Base-by-base conservation (phyloP, 2,888 invertebrate species). In the Tetragnatha montana region DNA sequence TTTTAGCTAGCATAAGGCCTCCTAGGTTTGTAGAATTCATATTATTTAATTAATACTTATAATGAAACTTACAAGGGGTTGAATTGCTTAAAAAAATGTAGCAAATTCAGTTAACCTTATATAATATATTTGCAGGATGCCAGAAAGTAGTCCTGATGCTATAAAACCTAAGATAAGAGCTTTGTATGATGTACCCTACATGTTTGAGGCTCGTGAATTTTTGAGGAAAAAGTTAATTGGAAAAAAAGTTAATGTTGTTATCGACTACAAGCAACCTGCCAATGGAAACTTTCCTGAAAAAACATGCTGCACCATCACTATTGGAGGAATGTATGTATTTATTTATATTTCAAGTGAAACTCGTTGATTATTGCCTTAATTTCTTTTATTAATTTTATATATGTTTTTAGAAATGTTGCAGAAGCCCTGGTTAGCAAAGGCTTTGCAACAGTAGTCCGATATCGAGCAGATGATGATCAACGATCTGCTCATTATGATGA, bases 171-270 rank as follows among this genome's bases (percentile, higher is more conserved):
- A 91, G 79, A 97, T 95, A 93, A 96, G 98, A 92, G 98, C 99
- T 0, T 95, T 99, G 0, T 99, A 99, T 93, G 99, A 99, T 93
- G 97, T 99, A 93, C 99, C 99, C 1, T 98, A 97, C 96, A 97
- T 99, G 98, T 99, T 97, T 93, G 99, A 99, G 94, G 98, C 99
- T 0, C 96, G 99, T 83, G 99, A 99, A 94, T 99, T 97, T 93
- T 95, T 99, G 69, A 95, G 99, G 74, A 99, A 98, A 93, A 98
- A 98, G 93, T 95, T 99, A 17, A 96, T 99, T 92, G 98, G 98
- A 81, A 99, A 99, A 93, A 97, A 96, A 93, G 97, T 99, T 0
- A 96, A 96, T 92, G 97, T 99, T 10, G 96, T 96, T 35, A 96
- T 99, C 49, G 99, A 99, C 94, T 99, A 99, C 93, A 96, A 98